Base-by-base conservation (phyloP, 2,113 vertebrate species). In the Ceyx margarethae region DNA sequence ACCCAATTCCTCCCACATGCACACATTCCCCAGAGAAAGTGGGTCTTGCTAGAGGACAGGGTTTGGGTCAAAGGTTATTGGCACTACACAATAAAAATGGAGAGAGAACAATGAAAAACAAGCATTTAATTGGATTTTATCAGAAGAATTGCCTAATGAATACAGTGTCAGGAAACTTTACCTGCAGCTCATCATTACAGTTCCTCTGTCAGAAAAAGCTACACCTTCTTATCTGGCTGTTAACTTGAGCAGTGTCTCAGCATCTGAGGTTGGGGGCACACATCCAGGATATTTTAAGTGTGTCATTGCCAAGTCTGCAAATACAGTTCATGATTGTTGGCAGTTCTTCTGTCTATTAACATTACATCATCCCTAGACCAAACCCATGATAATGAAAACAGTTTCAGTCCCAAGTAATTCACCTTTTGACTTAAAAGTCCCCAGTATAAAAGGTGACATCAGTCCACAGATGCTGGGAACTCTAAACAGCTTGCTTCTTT, bases 321-420 rank as follows among this genome's bases (percentile, higher is more conserved):
- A 81, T 84, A 90, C 71, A 89, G 81, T 89, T 95, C 85, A 40
- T 94, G 95, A 93, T 89, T 96, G 89, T 74, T 96, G 95, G 93
- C 94, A 91, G 78, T 62, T 94, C 33, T 74, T 92, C 90, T 87
- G 74, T 89, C 71, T 61, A 54, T 90, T 92, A 94, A 78, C 67
- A 92, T 94, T 93, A 95, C 93, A 90, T 96, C 94, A 88, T 96
- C 46, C 65, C 78, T 79, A 88, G 87, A 86, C 79, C 71, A 94
- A 95, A 67, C 91, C 81, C 82, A 51, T 72, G 75, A 93, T 87
- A 92, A 90, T 82, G 82, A 95, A 93, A 90, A 89, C 87, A 66
- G 46, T 82, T 94, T 87, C 35, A 83, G 82, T 87, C 20, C 20
- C 86, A 83, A 93, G 83, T 69, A 73, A 75, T 82, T 81, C 67